phyloP scores from a whole-genome alignment of 2,888 invertebrate species.

The Polietes domitor region DNA sequence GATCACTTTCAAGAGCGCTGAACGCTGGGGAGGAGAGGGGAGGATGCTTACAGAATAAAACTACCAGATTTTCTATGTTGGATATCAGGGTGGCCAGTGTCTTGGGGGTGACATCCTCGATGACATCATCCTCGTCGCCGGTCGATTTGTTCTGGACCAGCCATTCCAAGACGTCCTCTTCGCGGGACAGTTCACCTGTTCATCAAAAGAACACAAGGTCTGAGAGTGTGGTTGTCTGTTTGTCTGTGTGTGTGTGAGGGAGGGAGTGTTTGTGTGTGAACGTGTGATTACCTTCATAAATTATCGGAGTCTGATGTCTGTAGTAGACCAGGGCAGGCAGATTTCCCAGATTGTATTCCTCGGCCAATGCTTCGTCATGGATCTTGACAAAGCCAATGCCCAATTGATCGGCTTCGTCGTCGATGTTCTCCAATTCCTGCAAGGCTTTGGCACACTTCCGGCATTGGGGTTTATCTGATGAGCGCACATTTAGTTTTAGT shows the following conservation, averaged over 20 bases:
- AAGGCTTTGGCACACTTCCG: slow-evolving; percentile 95
- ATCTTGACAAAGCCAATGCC: slow-evolving; percentile 97
- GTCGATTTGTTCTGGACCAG: slow-evolving; percentile 95
- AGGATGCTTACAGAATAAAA: slow-evolving; percentile 90
- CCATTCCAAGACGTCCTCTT: slow-evolving; percentile 97
- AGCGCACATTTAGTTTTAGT: no score
- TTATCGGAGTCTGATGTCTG: slow-evolving; percentile 95
- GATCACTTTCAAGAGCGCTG: not conserved
- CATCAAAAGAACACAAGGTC: not conserved
- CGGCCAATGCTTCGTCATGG: slow-evolving; percentile 93
- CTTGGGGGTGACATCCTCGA: slow-evolving; percentile 96
- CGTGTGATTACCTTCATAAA: slow-evolving; percentile 89
- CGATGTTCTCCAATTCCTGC: slow-evolving; percentile 95
- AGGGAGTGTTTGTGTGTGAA: slow-evolving; percentile 44
- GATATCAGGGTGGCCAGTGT: slow-evolving; percentile 93
- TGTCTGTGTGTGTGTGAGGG: slow-evolving; percentile 21
- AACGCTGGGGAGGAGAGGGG: slow-evolving; percentile 8
- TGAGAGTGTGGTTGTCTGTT: not conserved
- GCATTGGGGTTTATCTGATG: slow-evolving; percentile 93
- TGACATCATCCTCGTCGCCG: slow-evolving; percentile 95
- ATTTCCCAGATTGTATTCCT: slow-evolving; percentile 94
- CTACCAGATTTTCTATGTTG: slow-evolving; percentile 94
- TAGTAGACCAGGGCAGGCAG: slow-evolving; percentile 95
- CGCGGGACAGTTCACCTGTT: slow-evolving; percentile 91
- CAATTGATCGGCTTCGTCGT: slow-evolving; percentile 96